Evolutionary conservation across 2,888 invertebrate genomes (phyloP).

Genomic region (Venustoraphidia nigricollis): DNA sequence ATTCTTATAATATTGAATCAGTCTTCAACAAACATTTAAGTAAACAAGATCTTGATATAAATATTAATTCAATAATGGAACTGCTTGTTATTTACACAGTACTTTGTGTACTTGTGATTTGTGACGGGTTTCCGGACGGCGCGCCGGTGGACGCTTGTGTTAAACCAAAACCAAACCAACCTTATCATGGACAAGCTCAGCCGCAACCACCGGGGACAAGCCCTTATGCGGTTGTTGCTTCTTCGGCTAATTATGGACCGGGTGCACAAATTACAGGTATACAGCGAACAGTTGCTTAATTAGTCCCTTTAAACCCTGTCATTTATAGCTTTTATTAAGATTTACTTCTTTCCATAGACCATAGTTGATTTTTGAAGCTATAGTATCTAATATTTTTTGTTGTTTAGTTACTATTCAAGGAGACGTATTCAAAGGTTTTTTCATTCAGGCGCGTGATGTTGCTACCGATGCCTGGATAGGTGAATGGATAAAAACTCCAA

Average conservation of each 20-base stretch:
- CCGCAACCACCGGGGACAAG: slow-evolving; percentile 44
- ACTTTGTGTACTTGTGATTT: no score
- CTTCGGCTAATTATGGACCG: slow-evolving; percentile 45
- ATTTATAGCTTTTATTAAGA: not conserved
- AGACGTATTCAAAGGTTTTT: slow-evolving; percentile 64
- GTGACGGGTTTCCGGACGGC: slow-evolving; percentile 54
- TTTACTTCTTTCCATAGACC: not conserved
- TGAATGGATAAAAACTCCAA: slow-evolving; percentile 53
- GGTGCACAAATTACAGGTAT: slow-evolving; percentile 55
- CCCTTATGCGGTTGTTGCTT: slow-evolving; percentile 54
- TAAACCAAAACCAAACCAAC: slow-evolving; percentile 56
- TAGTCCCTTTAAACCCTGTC: not conserved
- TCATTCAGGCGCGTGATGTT: slow-evolving; percentile 63
- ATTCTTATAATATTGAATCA: no score
- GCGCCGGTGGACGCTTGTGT: slow-evolving; percentile 71
- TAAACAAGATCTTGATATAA: no score
- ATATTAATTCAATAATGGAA: not conserved
- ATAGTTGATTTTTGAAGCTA: not conserved
- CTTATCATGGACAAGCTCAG: slow-evolving; percentile 60
- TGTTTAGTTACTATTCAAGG: slow-evolving; percentile 40
- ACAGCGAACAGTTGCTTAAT: slow-evolving; percentile 6
- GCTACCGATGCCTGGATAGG: slow-evolving; percentile 61
- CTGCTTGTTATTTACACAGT: not conserved
- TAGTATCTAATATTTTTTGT: not conserved
- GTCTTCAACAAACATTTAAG: no score